phyloP scores from a whole-genome alignment of 2,888 invertebrate genomes.

The Exocentrus adspersus region DNA sequence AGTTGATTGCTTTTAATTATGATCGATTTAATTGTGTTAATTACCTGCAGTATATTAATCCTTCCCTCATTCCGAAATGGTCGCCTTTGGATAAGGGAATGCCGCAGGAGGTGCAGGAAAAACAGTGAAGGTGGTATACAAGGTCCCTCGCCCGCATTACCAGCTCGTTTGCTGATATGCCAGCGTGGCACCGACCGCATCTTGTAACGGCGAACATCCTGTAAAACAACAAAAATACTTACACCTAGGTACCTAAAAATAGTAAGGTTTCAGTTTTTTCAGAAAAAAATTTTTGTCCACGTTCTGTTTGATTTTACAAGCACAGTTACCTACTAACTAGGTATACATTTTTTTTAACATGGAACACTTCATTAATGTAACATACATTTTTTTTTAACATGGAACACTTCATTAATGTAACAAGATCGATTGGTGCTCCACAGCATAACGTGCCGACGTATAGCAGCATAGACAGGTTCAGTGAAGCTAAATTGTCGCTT shows the following conservation, averaged over 20 bases:
- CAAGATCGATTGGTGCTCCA: not conserved
- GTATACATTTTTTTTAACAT: too few species aligned
- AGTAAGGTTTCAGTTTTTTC: too few species aligned
- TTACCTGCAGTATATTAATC: conserved; percentile 76
- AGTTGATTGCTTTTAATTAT: not conserved
- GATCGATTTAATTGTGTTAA: not conserved
- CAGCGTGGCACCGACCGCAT: conserved; percentile 85
- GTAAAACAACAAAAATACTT: conserved; percentile 57
- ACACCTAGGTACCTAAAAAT: too few species aligned
- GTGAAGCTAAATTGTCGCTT: conserved; percentile 33
- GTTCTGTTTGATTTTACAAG: too few species aligned
- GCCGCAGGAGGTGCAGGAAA: conserved; percentile 88
- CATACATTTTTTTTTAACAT: not conserved
- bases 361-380: not conserved
- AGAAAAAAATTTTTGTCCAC: too few species aligned
- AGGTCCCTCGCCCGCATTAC: conserved; percentile 90
- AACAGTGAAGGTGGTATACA: conserved; percentile 90
- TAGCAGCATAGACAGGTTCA: conserved; percentile 35
- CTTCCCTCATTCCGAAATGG: conserved; percentile 88
- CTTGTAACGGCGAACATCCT: conserved; percentile 88
- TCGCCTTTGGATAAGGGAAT: conserved; percentile 87
- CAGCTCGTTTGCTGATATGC: conserved; percentile 87
- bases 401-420: not conserved
- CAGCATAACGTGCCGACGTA: conserved; percentile 30
- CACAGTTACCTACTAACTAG: too few species aligned